A percentile compares a stretch with the other conserved stretches of the same genome.
Conservation (phyloP, 2,888 invertebrate species). For the Gortyna flavago region DNA sequence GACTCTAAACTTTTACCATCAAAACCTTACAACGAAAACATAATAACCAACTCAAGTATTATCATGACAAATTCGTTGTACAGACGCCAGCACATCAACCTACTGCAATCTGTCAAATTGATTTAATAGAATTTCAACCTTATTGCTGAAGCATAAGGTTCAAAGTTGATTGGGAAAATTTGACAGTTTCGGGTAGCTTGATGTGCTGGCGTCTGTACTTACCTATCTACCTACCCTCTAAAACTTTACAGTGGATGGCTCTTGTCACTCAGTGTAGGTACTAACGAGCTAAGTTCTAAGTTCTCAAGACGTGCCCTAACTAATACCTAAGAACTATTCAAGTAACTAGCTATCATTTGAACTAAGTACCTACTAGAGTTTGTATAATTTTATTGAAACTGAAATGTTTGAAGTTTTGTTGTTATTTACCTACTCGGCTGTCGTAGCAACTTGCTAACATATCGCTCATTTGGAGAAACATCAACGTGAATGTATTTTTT, state of each 20-base stretch:
- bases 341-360: conserved; percentile 55
- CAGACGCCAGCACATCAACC: too few relatives aligned
- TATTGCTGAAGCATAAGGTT: too few relatives aligned
- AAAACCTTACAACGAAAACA: not conserved
- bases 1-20: not conserved
- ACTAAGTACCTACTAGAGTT: conserved; percentile 47
- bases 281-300: conserved; percentile 75
- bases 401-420: conserved; percentile 52
- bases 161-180: too few relatives aligned
- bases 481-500: too few relatives aligned
- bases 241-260: conserved; percentile 54
- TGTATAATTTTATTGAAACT: conserved; percentile 57
- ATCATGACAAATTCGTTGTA: conserved; percentile 45
- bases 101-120: too few relatives aligned
- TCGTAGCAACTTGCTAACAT: conserved; percentile 2
- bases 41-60: conserved; percentile 15
- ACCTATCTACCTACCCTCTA: not conserved
- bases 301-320: conserved; percentile 70
- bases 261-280: conserved; percentile 62
- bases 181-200: too few relatives aligned
- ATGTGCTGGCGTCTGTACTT: too few relatives aligned
- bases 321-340: conserved; percentile 69
- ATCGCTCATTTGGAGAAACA: too few relatives aligned
- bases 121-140: too few relatives aligned
- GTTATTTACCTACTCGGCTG: conserved; percentile 24